phyloP scores from a whole-genome alignment of 2,113 vertebrate species.

The Lucifuga dentata region DNA sequence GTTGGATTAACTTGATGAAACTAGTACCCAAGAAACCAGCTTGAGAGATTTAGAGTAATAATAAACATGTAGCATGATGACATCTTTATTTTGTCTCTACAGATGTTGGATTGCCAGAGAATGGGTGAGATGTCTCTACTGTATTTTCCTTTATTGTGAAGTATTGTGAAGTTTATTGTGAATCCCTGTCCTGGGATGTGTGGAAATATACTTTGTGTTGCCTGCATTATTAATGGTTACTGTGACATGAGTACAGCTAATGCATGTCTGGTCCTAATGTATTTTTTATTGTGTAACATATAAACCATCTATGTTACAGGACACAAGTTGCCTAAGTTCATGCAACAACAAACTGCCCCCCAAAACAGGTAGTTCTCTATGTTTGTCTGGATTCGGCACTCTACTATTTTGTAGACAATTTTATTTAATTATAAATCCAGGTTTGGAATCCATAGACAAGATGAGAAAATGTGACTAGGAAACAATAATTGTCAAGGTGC shows the following conservation, averaged over 20 bases:
- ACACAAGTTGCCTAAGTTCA: conserved; percentile 36
- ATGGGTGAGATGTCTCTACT: conserved; percentile 61
- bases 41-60: background rate
- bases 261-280: background rate
- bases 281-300: background rate
- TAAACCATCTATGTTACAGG: conserved; percentile 58
- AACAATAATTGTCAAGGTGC: too few species aligned
- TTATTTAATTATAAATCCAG: too few species aligned
- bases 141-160: background rate
- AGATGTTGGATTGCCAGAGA: conserved; percentile 74
- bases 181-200: too few species aligned
- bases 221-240: background rate
- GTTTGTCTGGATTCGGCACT: background rate
- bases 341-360: conserved; percentile 1
- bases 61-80: background rate
- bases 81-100: conserved; percentile 17
- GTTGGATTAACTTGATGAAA: too few species aligned
- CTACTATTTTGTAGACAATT: too few species aligned
- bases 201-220: conserved; percentile 2
- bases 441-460: too few species aligned
- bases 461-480: too few species aligned
- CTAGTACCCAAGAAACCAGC: too few species aligned
- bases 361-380: conserved; percentile 37
- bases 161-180: too few species aligned
- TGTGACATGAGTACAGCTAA: conserved; percentile 1